Evolutionary conservation across 2,113 vertebrate genomes (phyloP), one percentile per base, ranked within the genome.

Genomic region (Vulpes ferrilata): DNA sequence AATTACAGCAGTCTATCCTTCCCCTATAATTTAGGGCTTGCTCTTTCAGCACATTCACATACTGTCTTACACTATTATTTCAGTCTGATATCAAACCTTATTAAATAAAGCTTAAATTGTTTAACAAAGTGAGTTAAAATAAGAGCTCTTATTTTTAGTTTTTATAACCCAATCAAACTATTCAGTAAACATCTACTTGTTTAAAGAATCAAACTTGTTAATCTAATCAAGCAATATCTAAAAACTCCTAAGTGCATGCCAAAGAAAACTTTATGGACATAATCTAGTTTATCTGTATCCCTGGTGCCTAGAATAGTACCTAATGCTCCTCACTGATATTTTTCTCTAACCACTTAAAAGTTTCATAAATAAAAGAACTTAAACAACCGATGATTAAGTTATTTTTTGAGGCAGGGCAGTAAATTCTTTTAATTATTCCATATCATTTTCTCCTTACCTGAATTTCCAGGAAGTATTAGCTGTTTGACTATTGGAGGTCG

Each of bases 401-500:
- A 76, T 86, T 83, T 96, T 90, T 35, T 82, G 51, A 94, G 51
- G 23, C 15, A 88, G 43, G 9, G 2, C 4, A 88, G 23, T 69
- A 84, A 93, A 95, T 27, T 93, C 55, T 35, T 88, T 88, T 81
- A 76, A 16, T 80, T 55, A 90, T 13, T 83, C 59, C 62, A 64
- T 76, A 90, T 55, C 32, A 7, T 62, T 69, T 81, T 96, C 51
- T 2, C 1, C 95, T 76, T 98, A 99, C 99, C 99, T 99, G 99
- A 98, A 98, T 99, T 99, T 95, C 99, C 99, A 96, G 99, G 99
- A 98, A 99, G 99, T 95, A 99, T 99, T 27, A 99, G 99, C 98
- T 99, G 99, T 98, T 99, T 99, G 93, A 99, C 99, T 55, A 99
- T 98, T 97, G 99, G 99, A 98, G 99, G 99, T 98, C 99, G 99